Evolutionary conservation across 2,888 invertebrate genomes (phyloP), one percentile per base, ranked within the genome.

Genomic region (Trachelus tabidus): DNA sequence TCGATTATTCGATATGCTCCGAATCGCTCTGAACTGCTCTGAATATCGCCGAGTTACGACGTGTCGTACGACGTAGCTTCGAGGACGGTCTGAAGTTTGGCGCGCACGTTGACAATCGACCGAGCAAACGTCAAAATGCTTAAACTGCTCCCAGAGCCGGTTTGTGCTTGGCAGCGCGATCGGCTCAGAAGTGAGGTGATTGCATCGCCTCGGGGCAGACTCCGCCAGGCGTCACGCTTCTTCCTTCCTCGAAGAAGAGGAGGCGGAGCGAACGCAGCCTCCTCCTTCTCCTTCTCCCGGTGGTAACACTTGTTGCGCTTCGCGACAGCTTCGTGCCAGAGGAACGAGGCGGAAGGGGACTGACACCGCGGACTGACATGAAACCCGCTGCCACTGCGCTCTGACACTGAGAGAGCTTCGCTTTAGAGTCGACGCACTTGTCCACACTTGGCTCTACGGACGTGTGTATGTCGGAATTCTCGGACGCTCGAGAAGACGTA

Each of bases 111-210:
- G 56, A 56, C 56, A 9, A 56, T 56, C 56, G 56, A 56, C 23
- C 56, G 56, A 23, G 56, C 23, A 71, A 71, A 71, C 31, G 71
- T 71, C 71, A 71, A 71, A 71, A 34, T 23, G 12, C 23, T 12
- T 1, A 71, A 71, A 71, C 71, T 71, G 71, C 71, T 71, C 71
- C 71, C 71, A 31, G 71, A 31, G 71, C 33, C 71, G 71, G 33
- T 71, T 71, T 31, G 71, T 71, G 71, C 12, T 71, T 74, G 33
- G 74, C 34, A 30, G 86, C 88, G 87, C 90, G 89, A 88, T 89
- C 89, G 85, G 85, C 87, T 86, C 88, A 87, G 87, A 87, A 90
- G 90, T 90, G 90, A 89, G 89, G 89, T 90, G 90, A 90, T 89
- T 90, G 89, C 84, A 87, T 88, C 84, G 87, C 88, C 87, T 84